These are phyloP conservation scores for Peribatodes rhomboidaria DNA, from an alignment of 2,888 invertebrate genomes.

Conservation along the genomic window DNA sequence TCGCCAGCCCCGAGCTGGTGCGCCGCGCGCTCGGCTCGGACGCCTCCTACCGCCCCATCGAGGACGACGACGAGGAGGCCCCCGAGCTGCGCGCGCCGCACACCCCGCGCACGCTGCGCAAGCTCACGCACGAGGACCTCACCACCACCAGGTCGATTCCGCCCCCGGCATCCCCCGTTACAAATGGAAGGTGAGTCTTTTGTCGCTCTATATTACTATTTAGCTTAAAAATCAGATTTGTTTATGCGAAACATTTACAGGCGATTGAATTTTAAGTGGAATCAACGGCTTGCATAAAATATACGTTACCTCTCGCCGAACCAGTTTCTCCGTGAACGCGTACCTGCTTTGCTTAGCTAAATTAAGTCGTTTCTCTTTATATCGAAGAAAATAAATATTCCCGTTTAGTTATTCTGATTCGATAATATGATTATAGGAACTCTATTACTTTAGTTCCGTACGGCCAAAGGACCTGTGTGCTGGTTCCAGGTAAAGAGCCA, in stretches of 20 bases:
- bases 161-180: slow-evolving; percentile 63
- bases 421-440: not conserved
- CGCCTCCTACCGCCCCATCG: slow-evolving; percentile 72
- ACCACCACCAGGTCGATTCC: slow-evolving; percentile 66
- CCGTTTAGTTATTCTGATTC: not conserved
- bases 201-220: not conserved
- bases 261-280: slow-evolving; percentile 43
- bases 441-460: slow-evolving; percentile 3
- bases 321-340: slow-evolving; percentile 54
- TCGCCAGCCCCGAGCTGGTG: slow-evolving; percentile 94
- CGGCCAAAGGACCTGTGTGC: no score
- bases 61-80: slow-evolving; percentile 77
- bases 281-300: slow-evolving; percentile 50
- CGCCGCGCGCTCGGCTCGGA: slow-evolving; percentile 89
- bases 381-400: slow-evolving; percentile 32
- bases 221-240: not conserved
- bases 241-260: slow-evolving; percentile 17
- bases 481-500: slow-evolving; percentile 38
- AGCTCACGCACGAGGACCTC: slow-evolving; percentile 76
- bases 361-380: slow-evolving; percentile 51
- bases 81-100: slow-evolving; percentile 67
- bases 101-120: slow-evolving; percentile 73
- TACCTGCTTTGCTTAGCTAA: slow-evolving; percentile 43
- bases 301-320: slow-evolving; percentile 55
- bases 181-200: slow-evolving; percentile 74